phyloP scores from a whole-genome alignment of 2,113 vertebrate species.

The Lethenteron reissneri region DNA sequence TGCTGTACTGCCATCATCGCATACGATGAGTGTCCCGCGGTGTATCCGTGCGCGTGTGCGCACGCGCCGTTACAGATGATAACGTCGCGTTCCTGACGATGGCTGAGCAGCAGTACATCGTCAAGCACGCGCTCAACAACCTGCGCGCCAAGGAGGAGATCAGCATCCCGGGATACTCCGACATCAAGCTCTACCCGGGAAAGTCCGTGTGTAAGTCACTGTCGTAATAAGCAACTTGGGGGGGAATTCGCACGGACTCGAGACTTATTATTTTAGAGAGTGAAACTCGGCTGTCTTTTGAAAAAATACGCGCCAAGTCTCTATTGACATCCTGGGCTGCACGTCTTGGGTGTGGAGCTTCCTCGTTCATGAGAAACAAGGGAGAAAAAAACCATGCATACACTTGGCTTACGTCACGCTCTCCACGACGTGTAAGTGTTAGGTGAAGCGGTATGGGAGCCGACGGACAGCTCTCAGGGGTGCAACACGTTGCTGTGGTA shows the following conservation, averaged over 20 bases:
- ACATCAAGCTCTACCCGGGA: constrained; percentile 70
- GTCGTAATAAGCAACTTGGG: background rate
- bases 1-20: no score
- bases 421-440: no score
- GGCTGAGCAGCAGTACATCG: constrained; percentile 74
- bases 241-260: background rate
- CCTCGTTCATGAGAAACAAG: background rate
- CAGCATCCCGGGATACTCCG: constrained; percentile 55
- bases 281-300: background rate
- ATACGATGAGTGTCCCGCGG: no score
- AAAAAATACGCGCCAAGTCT: background rate
- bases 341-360: background rate
- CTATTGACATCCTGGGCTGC: background rate
- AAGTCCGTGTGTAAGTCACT: constrained; percentile 63
- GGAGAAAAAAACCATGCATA: background rate
- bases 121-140: constrained; percentile 86
- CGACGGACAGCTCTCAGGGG: no score
- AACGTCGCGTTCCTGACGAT: constrained; percentile 59
- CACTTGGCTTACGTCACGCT: background rate
- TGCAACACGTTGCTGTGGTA: no score
- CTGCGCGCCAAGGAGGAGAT: constrained; percentile 63
- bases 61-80: constrained; percentile 32
- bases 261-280: background rate
- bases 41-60: no score
- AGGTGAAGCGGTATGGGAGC: no score